phyloP scores from a whole-genome alignment of 2,888 invertebrate species.

The Electrophaes corylata region DNA sequence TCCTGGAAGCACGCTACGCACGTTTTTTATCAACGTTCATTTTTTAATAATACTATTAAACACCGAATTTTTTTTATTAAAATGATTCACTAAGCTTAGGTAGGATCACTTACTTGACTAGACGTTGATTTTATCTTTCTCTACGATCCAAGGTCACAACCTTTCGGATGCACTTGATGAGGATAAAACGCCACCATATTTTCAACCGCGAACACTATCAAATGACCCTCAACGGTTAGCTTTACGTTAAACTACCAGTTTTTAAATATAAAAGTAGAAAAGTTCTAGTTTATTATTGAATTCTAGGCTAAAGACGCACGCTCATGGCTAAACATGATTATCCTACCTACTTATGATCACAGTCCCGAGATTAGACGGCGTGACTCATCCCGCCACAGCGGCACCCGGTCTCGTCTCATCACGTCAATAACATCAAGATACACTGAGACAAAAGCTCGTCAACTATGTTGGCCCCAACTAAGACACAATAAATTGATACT shows the following conservation, averaged over 20 bases:
- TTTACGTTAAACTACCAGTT: too few relatives aligned
- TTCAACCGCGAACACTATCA: too few relatives aligned
- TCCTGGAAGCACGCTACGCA: constrained; percentile 1
- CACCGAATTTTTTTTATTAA: too few relatives aligned
- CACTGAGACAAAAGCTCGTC: not conserved
- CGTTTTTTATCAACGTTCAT: too few relatives aligned
- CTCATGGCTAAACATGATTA: not conserved
- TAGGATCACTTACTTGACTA: not conserved
- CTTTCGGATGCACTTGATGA: not conserved
- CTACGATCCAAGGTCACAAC: not conserved
- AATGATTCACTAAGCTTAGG: not conserved
- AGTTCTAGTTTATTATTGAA: not conserved
- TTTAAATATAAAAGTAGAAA: not conserved
- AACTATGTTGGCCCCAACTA: not conserved
- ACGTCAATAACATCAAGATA: not conserved
- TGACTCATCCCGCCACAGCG: constrained; percentile 4
- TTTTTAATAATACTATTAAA: too few relatives aligned
- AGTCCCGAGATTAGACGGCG: not conserved
- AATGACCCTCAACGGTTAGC: too few relatives aligned
- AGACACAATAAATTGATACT: not conserved
- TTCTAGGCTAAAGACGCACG: not conserved
- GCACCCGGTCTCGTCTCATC: constrained; percentile 3
- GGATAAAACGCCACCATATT: not conserved
- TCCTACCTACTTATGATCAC: not conserved
- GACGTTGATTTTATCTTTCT: not conserved